Conservation (phyloP, 1,140 invertebrate genomes). For the Eriosoma lanigerum region DNA sequence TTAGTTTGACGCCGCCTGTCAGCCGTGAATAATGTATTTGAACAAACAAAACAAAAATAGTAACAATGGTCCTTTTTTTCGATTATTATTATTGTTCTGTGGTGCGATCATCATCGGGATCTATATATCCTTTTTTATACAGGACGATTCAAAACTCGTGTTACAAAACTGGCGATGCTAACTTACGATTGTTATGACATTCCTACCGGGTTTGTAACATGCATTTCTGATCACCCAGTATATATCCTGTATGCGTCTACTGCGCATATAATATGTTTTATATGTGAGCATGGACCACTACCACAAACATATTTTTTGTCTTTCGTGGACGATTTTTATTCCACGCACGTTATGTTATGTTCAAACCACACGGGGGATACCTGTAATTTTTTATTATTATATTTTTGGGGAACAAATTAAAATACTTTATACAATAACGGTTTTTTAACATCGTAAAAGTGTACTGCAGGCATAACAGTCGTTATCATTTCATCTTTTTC, state of each 20-base stretch:
- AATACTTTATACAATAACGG: conserved; percentile 16
- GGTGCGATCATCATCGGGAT: conserved; percentile 36
- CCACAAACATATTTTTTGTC: conserved; percentile 16
- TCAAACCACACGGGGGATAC: background rate
- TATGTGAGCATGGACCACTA: background rate
- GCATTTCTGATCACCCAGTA: too few species aligned
- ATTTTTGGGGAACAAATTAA: conserved; percentile 27
- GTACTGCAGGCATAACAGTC: background rate
- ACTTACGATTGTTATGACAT: too few species aligned
- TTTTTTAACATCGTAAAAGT: conserved; percentile 18
- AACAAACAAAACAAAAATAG: conserved; percentile 35
- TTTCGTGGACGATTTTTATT: conserved; percentile 26
- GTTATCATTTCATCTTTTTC: conserved; percentile 23
- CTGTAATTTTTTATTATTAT: background rate
- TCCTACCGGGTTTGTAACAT: too few species aligned
- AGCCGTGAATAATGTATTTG: conserved; percentile 51
- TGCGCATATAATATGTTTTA: too few species aligned
- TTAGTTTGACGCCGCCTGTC: conserved; percentile 49
- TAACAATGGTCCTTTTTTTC: conserved; percentile 43
- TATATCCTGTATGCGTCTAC: too few species aligned
- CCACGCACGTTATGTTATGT: conserved; percentile 12
- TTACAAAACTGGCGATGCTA: too few species aligned
- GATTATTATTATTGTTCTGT: conserved; percentile 43
- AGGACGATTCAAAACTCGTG: background rate
- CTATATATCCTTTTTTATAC: background rate